These are phyloP conservation scores for Aleiodes sp. DNA, from an alignment of 1,140 invertebrate species.

Conservation along the genomic window DNA sequence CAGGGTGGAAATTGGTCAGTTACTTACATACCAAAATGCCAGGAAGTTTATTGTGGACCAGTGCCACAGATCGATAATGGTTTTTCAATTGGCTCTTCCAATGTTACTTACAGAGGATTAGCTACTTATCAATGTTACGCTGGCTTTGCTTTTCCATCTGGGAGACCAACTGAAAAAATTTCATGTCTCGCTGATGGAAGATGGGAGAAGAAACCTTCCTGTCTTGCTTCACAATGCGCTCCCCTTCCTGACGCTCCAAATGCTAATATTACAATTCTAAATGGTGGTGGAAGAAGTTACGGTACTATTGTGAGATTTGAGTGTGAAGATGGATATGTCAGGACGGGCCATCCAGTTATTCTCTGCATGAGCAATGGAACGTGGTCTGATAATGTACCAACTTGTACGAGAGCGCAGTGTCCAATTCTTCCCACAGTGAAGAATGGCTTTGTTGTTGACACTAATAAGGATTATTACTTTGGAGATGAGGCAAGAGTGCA, in stretches of 20 bases:
- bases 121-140: slow-evolving; percentile 97
- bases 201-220: slow-evolving; percentile 92
- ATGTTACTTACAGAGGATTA: slow-evolving; percentile 91
- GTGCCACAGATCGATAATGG: slow-evolving; percentile 98
- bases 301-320: slow-evolving; percentile 95
- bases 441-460: slow-evolving; percentile 86
- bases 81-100: slow-evolving; percentile 93
- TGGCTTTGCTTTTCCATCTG: slow-evolving; percentile 92
- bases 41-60: slow-evolving; percentile 97
- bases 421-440: slow-evolving; percentile 83
- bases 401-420: slow-evolving; percentile 85
- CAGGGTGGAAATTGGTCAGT: slow-evolving; percentile 93
- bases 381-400: slow-evolving; percentile 92
- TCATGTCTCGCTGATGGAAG: slow-evolving; percentile 87
- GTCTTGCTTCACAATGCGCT: slow-evolving; percentile 94
- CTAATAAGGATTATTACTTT: slow-evolving; percentile 79
- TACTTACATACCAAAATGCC: slow-evolving; percentile 92
- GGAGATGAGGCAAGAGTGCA: slow-evolving; percentile 93
- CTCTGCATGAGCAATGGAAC: slow-evolving; percentile 96
- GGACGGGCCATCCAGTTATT: slow-evolving; percentile 88
- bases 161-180: slow-evolving; percentile 87
- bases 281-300: slow-evolving; percentile 92
- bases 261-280: slow-evolving; percentile 88
- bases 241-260: slow-evolving; percentile 87
- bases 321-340: slow-evolving; percentile 91